These are phyloP conservation scores for Standfussiana lucernea DNA, from an alignment of 2,888 invertebrate genomes.

Conservation along the genomic window DNA sequence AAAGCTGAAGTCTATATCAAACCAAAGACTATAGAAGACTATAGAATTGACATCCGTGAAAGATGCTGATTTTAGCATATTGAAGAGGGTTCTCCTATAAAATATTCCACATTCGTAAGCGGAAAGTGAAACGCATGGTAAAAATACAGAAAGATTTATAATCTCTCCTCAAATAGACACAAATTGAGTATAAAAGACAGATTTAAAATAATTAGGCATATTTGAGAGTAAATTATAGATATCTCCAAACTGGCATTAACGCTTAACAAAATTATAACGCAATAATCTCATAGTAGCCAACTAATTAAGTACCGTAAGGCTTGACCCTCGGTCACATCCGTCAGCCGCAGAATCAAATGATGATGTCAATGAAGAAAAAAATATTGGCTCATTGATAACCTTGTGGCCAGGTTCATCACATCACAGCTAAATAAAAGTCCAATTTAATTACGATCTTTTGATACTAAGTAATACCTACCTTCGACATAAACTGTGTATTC, in stretches of 20 bases:
- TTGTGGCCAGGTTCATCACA: conserved; percentile 32
- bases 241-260: conserved; percentile 11
- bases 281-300: conserved; percentile 28
- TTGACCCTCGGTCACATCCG: conserved; percentile 45
- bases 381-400: conserved; percentile 52
- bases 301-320: conserved; percentile 23
- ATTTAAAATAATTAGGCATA: conserved; percentile 7
- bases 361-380: conserved; percentile 58
- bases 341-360: conserved; percentile 44
- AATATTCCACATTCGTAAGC: background rate
- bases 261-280: conserved; percentile 26
- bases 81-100: background rate
- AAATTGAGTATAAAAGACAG: background rate
- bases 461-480: conserved; percentile 3
- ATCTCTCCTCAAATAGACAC: background rate
- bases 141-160: background rate
- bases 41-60: background rate
- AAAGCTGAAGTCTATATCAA: background rate
- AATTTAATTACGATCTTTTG: conserved; percentile 41
- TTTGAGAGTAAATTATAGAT: conserved; percentile 23
- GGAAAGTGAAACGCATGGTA: background rate
- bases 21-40: background rate
- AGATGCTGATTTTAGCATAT: background rate
- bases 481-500: background rate
- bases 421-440: conserved; percentile 33